Conservation (phyloP, 2,797 vertebrate species). For the Streptopelia turtur region DNA sequence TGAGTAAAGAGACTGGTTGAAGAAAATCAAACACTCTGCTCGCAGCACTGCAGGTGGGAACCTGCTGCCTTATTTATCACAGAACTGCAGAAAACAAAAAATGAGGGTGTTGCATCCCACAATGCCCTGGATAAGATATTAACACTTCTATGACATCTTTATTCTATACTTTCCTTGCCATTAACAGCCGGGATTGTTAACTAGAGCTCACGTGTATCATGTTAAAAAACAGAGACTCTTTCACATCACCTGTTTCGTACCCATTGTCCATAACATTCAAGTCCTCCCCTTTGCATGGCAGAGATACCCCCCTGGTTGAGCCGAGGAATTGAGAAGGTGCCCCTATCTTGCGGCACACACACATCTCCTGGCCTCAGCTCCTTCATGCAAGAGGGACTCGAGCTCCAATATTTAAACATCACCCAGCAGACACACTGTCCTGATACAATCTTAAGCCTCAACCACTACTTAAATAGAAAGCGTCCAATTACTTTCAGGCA, state of each 20-base stretch:
- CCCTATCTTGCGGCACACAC: background rate
- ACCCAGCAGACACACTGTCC: background rate
- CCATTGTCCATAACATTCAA: accelerated
- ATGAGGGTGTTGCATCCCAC: background rate
- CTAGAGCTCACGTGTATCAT: background rate
- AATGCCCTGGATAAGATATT: background rate
- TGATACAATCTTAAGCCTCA: background rate
- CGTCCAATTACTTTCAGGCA: background rate
- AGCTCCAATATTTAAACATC: background rate
- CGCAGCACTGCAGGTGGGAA: slow-evolving; percentile 43
- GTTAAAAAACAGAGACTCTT: background rate
- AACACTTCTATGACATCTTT: background rate
- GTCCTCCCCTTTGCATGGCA: background rate
- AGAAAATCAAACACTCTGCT: background rate
- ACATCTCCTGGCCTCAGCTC: background rate
- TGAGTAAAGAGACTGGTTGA: slow-evolving; percentile 2
- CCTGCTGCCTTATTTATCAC: slow-evolving; percentile 18
- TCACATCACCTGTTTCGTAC: background rate
- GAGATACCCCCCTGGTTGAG: background rate
- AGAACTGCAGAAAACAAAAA: background rate
- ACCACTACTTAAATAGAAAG: background rate
- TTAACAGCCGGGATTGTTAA: background rate
- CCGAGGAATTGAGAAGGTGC: background rate
- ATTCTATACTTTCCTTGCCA: background rate
- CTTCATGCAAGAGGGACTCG: accelerated